Conservation (phyloP, 2,888 invertebrate genomes). For the Creontiades dilutus region DNA sequence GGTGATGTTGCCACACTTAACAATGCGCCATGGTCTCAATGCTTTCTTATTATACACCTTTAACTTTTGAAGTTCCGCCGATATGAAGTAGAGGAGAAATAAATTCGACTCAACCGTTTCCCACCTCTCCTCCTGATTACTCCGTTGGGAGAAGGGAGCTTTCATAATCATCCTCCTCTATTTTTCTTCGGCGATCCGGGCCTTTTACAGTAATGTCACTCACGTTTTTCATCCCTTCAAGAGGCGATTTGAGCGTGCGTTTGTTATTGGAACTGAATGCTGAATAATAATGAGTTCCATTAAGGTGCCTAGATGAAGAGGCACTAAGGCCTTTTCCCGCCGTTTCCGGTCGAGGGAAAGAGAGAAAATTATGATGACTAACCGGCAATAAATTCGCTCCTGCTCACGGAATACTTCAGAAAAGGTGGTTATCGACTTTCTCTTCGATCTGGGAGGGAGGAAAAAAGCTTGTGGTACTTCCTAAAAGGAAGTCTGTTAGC, state of each 20-base stretch:
- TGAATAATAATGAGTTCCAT: constrained; percentile 65
- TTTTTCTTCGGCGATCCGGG: constrained; percentile 3
- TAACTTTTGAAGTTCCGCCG: background rate
- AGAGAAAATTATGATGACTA: constrained; percentile 43
- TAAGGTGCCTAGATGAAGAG: constrained; percentile 50
- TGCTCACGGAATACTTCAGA: background rate
- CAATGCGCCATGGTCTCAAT: too few species aligned
- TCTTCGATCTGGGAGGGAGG: background rate
- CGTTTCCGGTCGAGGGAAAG: constrained; percentile 17
- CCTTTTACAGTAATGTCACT: constrained; percentile 35
- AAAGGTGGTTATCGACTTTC: constrained; percentile 48
- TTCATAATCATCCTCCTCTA: background rate
- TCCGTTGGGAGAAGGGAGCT: background rate
- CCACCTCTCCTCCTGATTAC: background rate
- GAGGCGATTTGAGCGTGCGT: constrained; percentile 40
- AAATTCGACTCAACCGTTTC: background rate
- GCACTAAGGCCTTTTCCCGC: constrained; percentile 26
- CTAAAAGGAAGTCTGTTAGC: too few species aligned
- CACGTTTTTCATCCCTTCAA: constrained; percentile 25
- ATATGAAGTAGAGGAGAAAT: constrained; percentile 12
- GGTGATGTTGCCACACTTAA: too few species aligned
- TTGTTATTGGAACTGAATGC: constrained; percentile 65
- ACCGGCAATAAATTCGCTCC: constrained; percentile 44
- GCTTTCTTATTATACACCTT: too few species aligned
- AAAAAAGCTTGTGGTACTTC: too few species aligned